Conservation (phyloP, 2,888 invertebrate species). For the Phlogophora meticulosa region DNA sequence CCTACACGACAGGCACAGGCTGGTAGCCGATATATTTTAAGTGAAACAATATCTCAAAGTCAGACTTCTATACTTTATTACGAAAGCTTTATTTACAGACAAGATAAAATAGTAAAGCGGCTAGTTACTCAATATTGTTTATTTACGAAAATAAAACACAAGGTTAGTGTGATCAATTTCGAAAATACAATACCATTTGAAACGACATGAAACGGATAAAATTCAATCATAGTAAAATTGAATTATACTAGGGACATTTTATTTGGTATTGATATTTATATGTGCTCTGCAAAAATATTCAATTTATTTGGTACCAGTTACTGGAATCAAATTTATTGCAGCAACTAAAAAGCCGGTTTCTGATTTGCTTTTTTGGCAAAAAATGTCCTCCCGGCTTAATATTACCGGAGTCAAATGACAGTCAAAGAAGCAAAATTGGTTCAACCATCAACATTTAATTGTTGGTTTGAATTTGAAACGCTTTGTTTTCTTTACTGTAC, state of each 20-base stretch:
- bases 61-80: constrained; percentile 3
- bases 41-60: constrained; percentile 39
- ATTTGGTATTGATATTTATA: constrained; percentile 32
- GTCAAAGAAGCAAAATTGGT: background rate
- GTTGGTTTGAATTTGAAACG: background rate
- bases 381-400: constrained; percentile 4
- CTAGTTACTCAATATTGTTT: constrained; percentile 3
- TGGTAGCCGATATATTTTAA: constrained; percentile 35
- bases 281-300: constrained; percentile 34
- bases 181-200: constrained; percentile 10
- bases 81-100: background rate
- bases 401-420: background rate
- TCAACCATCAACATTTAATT: background rate
- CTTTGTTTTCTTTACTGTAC: background rate
- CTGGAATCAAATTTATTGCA: constrained; percentile 33
- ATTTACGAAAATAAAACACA: constrained; percentile 11
- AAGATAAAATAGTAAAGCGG: background rate
- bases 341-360: constrained; percentile 10
- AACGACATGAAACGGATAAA: constrained; percentile 29
- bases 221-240: constrained; percentile 40
- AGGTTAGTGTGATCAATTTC: background rate
- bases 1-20: constrained; percentile 10
- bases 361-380: constrained; percentile 23
- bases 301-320: constrained; percentile 37
- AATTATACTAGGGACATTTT: constrained; percentile 29